Evolutionary conservation across 2,888 invertebrate genomes (phyloP).

Genomic region (Acheta domesticus): DNA sequence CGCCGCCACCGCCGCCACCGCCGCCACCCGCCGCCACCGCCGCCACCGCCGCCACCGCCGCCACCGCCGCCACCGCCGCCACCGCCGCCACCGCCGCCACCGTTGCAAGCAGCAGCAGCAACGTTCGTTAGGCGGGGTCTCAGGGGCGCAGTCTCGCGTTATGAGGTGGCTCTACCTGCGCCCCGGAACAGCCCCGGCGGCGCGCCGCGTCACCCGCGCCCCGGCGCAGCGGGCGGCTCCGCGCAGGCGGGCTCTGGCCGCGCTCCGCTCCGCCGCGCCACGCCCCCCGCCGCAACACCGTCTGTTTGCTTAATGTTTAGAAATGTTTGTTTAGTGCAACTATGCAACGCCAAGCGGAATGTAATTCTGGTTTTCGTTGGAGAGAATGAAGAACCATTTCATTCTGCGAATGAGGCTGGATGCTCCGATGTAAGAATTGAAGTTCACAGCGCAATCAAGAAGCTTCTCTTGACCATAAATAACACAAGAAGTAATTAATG

Average conservation of each 20-base stretch:
- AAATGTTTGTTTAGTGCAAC: no score
- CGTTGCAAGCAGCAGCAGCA: background rate
- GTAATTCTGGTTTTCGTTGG: no score
- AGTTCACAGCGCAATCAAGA: no score
- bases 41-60: background rate
- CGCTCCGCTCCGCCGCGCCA: background rate
- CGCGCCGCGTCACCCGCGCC: background rate
- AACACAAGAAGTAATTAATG: no score
- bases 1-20: background rate
- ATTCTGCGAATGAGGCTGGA: no score
- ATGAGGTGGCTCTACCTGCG: conserved; percentile 9
- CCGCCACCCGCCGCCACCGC: background rate
- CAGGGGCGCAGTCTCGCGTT: background rate
- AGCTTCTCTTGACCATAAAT: no score
- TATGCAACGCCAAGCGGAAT: no score
- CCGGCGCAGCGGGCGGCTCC: no score
- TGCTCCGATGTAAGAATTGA: no score
- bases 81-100: background rate
- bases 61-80: background rate
- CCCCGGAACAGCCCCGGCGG: background rate
- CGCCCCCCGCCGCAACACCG: background rate
- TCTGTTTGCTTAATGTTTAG: background rate
- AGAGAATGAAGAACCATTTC: no score
- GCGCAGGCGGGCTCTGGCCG: no score
- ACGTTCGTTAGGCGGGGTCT: background rate